Evolutionary conservation across 2,888 invertebrate genomes (phyloP), one percentile per base, ranked within the genome.

Genomic region (Boloria euphrosyne): DNA sequence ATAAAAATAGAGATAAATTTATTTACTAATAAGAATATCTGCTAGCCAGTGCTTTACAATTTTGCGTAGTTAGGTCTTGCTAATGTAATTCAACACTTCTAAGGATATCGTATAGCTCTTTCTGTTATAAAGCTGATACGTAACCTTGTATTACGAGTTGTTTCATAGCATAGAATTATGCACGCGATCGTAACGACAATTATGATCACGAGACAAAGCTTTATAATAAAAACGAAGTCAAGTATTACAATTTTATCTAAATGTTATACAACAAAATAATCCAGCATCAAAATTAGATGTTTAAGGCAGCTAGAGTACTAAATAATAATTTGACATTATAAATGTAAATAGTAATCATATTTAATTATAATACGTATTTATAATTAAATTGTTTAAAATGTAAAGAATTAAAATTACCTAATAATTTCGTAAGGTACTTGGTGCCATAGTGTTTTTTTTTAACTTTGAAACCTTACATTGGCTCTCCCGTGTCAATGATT

Each of bases 131-230:
- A 67, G 62, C 60, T 65, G 46, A 67, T 66, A 43, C 60, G 63
- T 73, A 73, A 67, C 73, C 73, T 73, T 73, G 73, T 65, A 66
- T 70, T 69, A 67, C 46, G 64, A 62, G 52, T 67, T 63, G 51
- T 67, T 70, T 63, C 65, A 61, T 62, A 62, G 65, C 55, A 51
- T 61, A 57, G 47, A 52, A 63, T 60, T 57, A 57, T 59, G 59
- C 69, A 69, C 64, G 70, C 65, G 63, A 68, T 66, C 58, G 50
- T 66, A 61, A 60, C 54, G 55, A 62, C 67, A 67, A 65, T 61
- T 60, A 68, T 59, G 47, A 65, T 60, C 67, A 70, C 62, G 59
- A 58, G 64, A 64, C 46, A 64, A 64, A 64, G 27, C 58, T 47
- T 22, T 22, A 46, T 16, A 57, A 57, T 22, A 46, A 57, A 17